Evolutionary conservation across 1,140 invertebrate genomes (phyloP), one percentile per base, ranked within the genome.

Genomic region (Diabrotica virgifera): DNA sequence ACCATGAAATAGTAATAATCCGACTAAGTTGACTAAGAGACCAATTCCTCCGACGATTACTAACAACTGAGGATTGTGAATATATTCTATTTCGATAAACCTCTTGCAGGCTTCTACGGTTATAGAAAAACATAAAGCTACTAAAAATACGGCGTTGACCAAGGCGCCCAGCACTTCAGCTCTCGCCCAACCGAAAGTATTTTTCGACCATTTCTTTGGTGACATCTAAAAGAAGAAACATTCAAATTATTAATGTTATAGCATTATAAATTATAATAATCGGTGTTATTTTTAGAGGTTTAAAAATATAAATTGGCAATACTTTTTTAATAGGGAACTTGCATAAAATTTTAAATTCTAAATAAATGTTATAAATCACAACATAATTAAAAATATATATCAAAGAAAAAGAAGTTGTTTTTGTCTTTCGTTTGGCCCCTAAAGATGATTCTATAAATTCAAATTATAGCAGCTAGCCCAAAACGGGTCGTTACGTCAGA

Each of bases 171-270:
- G 78, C 0, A 97, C 93, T 81, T 96, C 94, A 0, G 94, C 93
- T 71, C 94, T 84, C 2, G 94, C 94, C 93, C 94, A 97, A 6
- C 94, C 94, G 76, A 96, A 97, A 5, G 94, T 96, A 77, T 96
- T 96, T 80, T 95, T 96, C 5, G 93, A 92, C 91, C 93, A 96
- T 84, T 94, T 94, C 79, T 94, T 94, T 71, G 93, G 93, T 62
- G 93, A 94, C 92, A 96, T 95, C 93, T 95, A 79, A 14, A 82
- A 80, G 67, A 14, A 59, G 4, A 11, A 50, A 50, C 13, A 9
- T 60, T 60, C 5, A n/a, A 8, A 35, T 9, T 13, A n/a, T 36
- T 61, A 9, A 35, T 11, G 11, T 62, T 62, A 37, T n/a, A 59
- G 11, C 14, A 59, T 40, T 8, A 52, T 7, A 52, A 52, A n/a